Percentiles rank a stretch among this genome's conserved stretches.
Evolutionary conservation across 2,113 vertebrate species (phyloP).

Genomic region (Lota lota): DNA sequence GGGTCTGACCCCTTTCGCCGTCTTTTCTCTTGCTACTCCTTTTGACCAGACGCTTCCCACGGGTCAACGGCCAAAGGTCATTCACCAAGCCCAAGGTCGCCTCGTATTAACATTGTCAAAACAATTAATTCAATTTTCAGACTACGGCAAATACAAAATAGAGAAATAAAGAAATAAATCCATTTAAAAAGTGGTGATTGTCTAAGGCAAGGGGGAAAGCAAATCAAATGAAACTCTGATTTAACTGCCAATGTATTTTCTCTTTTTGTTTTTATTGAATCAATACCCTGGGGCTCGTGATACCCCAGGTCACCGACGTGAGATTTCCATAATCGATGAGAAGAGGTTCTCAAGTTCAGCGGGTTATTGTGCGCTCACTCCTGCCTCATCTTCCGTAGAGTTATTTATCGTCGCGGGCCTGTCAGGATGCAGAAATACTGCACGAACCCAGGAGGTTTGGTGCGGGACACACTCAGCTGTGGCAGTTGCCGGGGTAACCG

Average conservation of each 20-base stretch:
- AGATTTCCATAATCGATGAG: slow-evolving; percentile 68
- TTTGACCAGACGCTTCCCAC: slow-evolving; percentile 75
- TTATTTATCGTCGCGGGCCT: slow-evolving; percentile 55
- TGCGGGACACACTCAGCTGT: slow-evolving; percentile 13
- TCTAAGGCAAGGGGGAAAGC: slow-evolving; percentile 18
- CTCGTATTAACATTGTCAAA: slow-evolving; percentile 65
- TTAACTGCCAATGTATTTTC: slow-evolving; percentile 69
- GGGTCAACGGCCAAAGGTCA: slow-evolving; percentile 77
- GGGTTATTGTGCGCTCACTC: slow-evolving; percentile 45
- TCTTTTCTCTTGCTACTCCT: slow-evolving; percentile 70
- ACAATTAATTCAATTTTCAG: slow-evolving; percentile 84
- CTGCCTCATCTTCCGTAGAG: slow-evolving; percentile 53
- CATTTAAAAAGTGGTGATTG: slow-evolving; percentile 44
- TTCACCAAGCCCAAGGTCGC: slow-evolving; percentile 77
- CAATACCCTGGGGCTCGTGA: slow-evolving; percentile 69
- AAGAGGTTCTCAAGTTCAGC: slow-evolving; percentile 65
- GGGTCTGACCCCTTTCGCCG: slow-evolving; percentile 71
- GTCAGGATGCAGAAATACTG: slow-evolving; percentile 29
- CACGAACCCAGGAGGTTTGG: slow-evolving; percentile 9
- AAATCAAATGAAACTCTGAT: slow-evolving; percentile 65
- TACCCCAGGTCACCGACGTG: slow-evolving; percentile 40
- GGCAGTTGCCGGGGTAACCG: slow-evolving; percentile 14
- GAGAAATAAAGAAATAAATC: slow-evolving; percentile 27
- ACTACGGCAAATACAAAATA: slow-evolving; percentile 42
- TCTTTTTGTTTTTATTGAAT: slow-evolving; percentile 60